phyloP scores from a whole-genome alignment of 2,888 invertebrate genomes.

The Asteroscopus sphinx region DNA sequence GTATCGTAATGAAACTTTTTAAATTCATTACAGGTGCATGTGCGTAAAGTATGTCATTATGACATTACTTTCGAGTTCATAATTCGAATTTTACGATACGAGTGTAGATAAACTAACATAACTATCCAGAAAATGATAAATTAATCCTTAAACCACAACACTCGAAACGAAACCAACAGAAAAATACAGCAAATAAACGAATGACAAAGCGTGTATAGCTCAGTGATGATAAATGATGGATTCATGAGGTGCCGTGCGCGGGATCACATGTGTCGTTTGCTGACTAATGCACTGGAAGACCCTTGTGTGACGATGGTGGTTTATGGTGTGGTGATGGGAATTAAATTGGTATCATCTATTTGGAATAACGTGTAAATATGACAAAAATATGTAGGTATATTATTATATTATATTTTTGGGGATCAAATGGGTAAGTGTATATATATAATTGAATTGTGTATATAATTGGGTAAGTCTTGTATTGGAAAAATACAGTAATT shows the following conservation, averaged over 20 bases:
- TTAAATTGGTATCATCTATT: conserved; percentile 5
- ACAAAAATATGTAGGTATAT: too few relatives aligned
- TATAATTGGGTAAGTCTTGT: too few relatives aligned
- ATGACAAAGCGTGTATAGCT: conserved; percentile 58
- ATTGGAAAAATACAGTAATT: too few relatives aligned
- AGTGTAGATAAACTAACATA: too few relatives aligned
- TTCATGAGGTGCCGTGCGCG: conserved; percentile 79
- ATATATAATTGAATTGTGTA: too few relatives aligned
- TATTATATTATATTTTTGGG: too few relatives aligned
- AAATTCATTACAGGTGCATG: too few relatives aligned
- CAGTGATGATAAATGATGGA: conserved; percentile 83
- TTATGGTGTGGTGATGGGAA: conserved; percentile 10
- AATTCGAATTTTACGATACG: too few relatives aligned
- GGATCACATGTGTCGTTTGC: conserved; percentile 85
- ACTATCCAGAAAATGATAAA: conserved; percentile 30
- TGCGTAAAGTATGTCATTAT: too few relatives aligned
- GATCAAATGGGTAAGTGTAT: too few relatives aligned
- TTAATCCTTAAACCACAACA: conserved; percentile 23
- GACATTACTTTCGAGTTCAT: too few relatives aligned
- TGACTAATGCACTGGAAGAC: conserved; percentile 79
- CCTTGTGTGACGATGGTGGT: conserved; percentile 41
- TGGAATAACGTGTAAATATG: neutral
- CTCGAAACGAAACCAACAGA: conserved; percentile 48
- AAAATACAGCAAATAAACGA: conserved; percentile 52
- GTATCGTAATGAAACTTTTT: too few relatives aligned